A percentile compares a stretch with the other conserved stretches of the same genome.
Conservation (phyloP, 2,888 invertebrate genomes). For the Leptinotarsa haldemani region DNA sequence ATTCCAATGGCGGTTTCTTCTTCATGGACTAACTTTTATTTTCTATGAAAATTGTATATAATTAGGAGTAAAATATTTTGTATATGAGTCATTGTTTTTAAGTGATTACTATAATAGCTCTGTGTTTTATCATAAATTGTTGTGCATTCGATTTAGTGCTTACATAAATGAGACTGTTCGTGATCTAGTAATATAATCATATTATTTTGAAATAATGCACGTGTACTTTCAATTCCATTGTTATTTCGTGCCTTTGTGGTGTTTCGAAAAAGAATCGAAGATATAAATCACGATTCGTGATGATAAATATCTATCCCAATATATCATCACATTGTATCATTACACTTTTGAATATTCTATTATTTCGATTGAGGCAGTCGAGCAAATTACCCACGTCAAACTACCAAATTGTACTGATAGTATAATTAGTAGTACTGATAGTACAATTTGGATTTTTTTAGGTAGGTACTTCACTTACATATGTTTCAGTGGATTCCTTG, state of each 20-base stretch:
- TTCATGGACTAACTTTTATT: conserved; percentile 34
- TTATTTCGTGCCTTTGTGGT: neutral
- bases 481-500: too few relatives aligned
- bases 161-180: conserved; percentile 9
- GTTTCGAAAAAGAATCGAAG: neutral
- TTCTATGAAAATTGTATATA: conserved; percentile 49
- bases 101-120: conserved; percentile 18
- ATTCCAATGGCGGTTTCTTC: neutral
- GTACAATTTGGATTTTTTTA: too few relatives aligned
- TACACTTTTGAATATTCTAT: too few relatives aligned
- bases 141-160: conserved; percentile 3
- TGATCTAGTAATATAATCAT: conserved; percentile 4
- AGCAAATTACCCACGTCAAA: too few relatives aligned
- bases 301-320: too few relatives aligned
- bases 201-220: conserved; percentile 5
- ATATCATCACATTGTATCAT: too few relatives aligned
- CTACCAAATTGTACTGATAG: too few relatives aligned
- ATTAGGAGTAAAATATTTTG: conserved; percentile 18
- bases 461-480: too few relatives aligned
- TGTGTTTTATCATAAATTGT: conserved; percentile 9
- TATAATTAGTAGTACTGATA: too few relatives aligned
- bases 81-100: conserved; percentile 22
- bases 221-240: neutral
- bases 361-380: too few relatives aligned
- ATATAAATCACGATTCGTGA: too few relatives aligned